Base-by-base conservation (phyloP, 2,888 invertebrate species). In the Stegophylla sp. region DNA sequence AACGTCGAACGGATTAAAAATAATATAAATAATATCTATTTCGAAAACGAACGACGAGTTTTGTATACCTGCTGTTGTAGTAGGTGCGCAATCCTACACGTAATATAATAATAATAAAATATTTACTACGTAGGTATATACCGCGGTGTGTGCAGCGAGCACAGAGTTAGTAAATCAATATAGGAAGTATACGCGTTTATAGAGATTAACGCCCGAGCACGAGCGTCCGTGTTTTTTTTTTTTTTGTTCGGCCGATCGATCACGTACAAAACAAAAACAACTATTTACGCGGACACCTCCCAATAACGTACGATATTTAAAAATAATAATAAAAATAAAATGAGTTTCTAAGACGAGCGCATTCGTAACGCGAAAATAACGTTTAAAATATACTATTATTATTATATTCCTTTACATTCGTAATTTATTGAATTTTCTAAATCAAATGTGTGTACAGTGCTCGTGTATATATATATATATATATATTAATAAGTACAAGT, bases 231-330 rank as follows among this genome's bases (percentile, higher is more conserved):
- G 48, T 26, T n/a, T n/a, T n/a, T n/a, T n/a, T n/a, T n/a, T n/a
- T n/a, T n/a, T 53, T 43, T 59, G 48, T 34, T 23, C 74, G 34
- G 12, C n/a, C 48, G 34, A 23, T 48, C 51, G 63, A 61, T 61
- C 73, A 61, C 45, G 61, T 61, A 61, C 26, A 61, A 13, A 17
- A 48, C 15, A 13, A 34, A 63, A 74, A 48, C 28, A 51, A 63
- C 63, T 63, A 48, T 63, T 63, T 51, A 63, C 20, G n/a, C n/a
- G 74, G 48, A 74, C 74, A 74, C 74, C 63, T 74, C 48, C 74
- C 63, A 74, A 63, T 63, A 74, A 74, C 74, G 74, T 63, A 74
- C 63, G 51, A 9, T 20, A 23, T 74, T 34, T 10, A 63, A 63
- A 20, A 56, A 72, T 23, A 59, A 51, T 51, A 51, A 51, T 13